Conservation (phyloP, 2,113 vertebrate genomes). For the Orthonyx spaldingii region DNA sequence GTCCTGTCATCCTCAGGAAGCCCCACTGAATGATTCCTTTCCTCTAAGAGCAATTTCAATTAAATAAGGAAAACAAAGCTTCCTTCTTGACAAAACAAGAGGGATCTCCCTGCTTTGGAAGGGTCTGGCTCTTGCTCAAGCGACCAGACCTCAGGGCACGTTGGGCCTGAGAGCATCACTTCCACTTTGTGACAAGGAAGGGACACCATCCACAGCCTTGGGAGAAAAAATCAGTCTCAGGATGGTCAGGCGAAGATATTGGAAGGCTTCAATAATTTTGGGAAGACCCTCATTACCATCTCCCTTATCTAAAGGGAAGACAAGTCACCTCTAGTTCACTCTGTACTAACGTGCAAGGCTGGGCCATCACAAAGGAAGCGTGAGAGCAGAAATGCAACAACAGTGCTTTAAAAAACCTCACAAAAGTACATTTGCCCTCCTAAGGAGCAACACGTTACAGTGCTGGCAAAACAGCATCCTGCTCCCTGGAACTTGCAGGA, state of each 20-base stretch:
- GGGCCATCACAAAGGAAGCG: neutral
- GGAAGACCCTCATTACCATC: neutral
- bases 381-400: neutral
- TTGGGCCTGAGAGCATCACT: neutral
- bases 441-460: neutral
- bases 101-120: neutral
- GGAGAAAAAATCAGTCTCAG: neutral
- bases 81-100: neutral
- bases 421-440: neutral
- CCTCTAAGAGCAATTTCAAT: neutral
- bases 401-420: fast-evolving
- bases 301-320: neutral
- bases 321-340: neutral
- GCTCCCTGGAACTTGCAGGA: neutral
- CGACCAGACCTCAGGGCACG: neutral
- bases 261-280: neutral
- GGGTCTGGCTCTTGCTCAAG: neutral
- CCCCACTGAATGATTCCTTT: neutral
- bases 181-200: neutral
- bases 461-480: neutral
- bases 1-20: neutral
- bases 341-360: fast-evolving
- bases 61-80: slow-evolving; percentile 15
- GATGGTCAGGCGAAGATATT: neutral
- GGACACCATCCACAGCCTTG: neutral